Evolutionary conservation across 2,113 vertebrate genomes (phyloP), one percentile per base, ranked within the genome.

Genomic region (Phycodurus eques): DNA sequence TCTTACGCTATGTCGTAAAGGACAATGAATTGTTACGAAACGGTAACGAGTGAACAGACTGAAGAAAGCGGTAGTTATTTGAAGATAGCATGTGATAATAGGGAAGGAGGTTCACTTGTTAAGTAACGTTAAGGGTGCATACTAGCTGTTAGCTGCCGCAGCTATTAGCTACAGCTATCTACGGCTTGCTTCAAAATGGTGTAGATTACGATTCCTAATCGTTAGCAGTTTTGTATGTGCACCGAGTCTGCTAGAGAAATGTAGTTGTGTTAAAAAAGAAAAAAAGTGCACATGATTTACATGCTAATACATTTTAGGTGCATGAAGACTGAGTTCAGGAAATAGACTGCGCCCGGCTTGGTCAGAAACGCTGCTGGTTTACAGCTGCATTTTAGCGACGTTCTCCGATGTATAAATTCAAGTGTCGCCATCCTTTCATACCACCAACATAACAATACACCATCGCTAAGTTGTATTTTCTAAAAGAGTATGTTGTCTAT

Each of bases 281-380:
- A 39, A 39, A 2, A 57, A 39, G 51, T 12, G 47, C 19, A 31
- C 6, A 8, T 69, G n/a, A 13, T 3, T 69, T 56, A 20, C 11
- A 22, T 13, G 31, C 1, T 8, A 15, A 19, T 49, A 66, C n/a
- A 17, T 44, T 27, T n/a, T 20, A 54, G 7, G 64, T 66, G 64
- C 44, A 17, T 17, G 13, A 5, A 56, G 51, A n/a, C 42, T 73
- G 44, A 19, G 67, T 83, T 71, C 87, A 88, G 89, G 79, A 87
- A 83, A 85, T 90, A 90, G 83, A 84, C 86, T 0, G 72, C 80
- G 68, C 86, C 85, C 70, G 12, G 1, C 31, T 56, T 15, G 27
- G 3, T 54, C 9, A 10, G 20, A 56, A 9, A 22, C 8, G 20
- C 20, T 27, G 27, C 17, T 49, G 9, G 47, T 66, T 61, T 31